Conservation (phyloP, 2,797 vertebrate genomes). For the Notolabrus celidotus region DNA sequence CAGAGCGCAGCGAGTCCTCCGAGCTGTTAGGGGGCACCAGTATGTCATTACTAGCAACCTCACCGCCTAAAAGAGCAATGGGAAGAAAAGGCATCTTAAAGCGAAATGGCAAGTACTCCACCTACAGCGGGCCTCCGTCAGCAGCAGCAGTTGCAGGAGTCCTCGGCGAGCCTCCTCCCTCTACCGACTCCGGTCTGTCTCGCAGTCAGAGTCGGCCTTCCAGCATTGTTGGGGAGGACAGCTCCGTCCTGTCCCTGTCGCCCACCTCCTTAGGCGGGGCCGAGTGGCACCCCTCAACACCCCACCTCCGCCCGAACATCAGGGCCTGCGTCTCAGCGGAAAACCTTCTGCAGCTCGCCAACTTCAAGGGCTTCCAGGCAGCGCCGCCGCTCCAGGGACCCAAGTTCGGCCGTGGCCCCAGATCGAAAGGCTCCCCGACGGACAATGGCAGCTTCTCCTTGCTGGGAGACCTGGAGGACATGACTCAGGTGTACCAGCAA, state of each 20-base stretch:
- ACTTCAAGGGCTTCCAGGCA: slow-evolving; percentile 94
- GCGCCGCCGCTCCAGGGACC: slow-evolving; percentile 89
- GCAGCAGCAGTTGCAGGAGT: slow-evolving; percentile 71
- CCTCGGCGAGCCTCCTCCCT: slow-evolving; percentile 80
- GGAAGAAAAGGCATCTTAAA: slow-evolving; percentile 97
- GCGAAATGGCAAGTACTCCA: slow-evolving; percentile 95
- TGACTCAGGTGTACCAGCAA: slow-evolving; percentile 99
- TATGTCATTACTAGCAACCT: slow-evolving; percentile 81
- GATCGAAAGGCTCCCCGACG: slow-evolving; percentile 88
- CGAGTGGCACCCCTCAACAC: slow-evolving; percentile 90
- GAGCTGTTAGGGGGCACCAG: slow-evolving; percentile 89
- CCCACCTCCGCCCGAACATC: slow-evolving; percentile 89
- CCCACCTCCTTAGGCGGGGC: slow-evolving; percentile 90
- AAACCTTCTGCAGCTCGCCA: slow-evolving; percentile 95
- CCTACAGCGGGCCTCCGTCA: slow-evolving; percentile 80
- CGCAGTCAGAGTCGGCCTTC: slow-evolving; percentile 97
- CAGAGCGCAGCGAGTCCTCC: slow-evolving; percentile 96
- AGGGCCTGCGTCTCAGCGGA: slow-evolving; percentile 95
- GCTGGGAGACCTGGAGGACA: slow-evolving; percentile 97
- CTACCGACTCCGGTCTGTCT: slow-evolving; percentile 87
- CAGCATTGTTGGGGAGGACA: slow-evolving; percentile 95
- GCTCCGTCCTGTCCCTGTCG: slow-evolving; percentile 86
- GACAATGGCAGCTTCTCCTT: slow-evolving; percentile 99
- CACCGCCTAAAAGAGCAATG: slow-evolving; percentile 85
- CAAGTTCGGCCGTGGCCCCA: slow-evolving; percentile 89